These are phyloP conservation scores for Tachuris rubrigastra DNA, from an alignment of 2,113 vertebrate species.

Conservation along the genomic window DNA sequence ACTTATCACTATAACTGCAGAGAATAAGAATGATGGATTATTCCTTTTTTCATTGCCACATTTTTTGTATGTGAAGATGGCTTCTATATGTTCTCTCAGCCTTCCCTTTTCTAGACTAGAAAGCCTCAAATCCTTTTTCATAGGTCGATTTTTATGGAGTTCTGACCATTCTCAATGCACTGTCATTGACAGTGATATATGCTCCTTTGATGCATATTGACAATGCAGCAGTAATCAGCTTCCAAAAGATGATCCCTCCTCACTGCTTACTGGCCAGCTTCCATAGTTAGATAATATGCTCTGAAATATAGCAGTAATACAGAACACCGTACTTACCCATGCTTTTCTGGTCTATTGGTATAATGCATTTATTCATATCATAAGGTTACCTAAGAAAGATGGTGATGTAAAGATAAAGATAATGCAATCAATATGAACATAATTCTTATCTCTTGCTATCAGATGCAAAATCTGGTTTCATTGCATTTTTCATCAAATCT, in stretches of 20 bases:
- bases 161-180: background rate
- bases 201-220: background rate
- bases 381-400: background rate
- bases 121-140: background rate
- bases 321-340: too few relatives aligned
- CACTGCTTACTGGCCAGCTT: background rate
- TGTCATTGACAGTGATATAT: background rate
- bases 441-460: background rate
- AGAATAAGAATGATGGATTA: background rate
- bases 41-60: background rate
- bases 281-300: background rate
- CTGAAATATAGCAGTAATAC: background rate
- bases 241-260: background rate
- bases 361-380: background rate
- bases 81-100: background rate
- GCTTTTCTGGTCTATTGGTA: background rate
- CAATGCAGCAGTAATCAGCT: slow-evolving; percentile 4
- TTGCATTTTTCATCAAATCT: background rate
- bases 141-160: background rate
- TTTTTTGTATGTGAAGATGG: background rate
- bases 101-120: background rate
- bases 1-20: background rate
- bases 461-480: background rate
- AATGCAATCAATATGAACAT: background rate
- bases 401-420: background rate